Evolutionary conservation across 2,113 vertebrate species (phyloP), one percentile per base, ranked within the genome.

Genomic region (Anoplopoma fimbria): DNA sequence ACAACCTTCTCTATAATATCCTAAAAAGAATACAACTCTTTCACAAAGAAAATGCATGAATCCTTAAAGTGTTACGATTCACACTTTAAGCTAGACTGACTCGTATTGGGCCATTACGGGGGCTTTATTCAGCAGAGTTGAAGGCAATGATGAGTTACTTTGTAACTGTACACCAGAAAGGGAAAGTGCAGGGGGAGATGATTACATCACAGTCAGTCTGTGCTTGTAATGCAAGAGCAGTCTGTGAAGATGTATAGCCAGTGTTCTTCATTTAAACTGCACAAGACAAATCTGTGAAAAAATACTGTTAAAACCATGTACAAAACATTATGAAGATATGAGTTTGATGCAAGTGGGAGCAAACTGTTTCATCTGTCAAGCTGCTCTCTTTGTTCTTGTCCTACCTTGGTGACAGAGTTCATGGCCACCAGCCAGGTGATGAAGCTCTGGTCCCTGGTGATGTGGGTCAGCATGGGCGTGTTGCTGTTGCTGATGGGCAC

Each of bases 341-440:
- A 33, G 27, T 55, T 62, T 68, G 7, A 47, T 31, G 38, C 65
- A 65, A 15, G 29, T 29, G 45, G 4, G 21, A 73, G 45, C 49
- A 72, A 29, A 63, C 7, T 14, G 19, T 19, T 0, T 4, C 10
- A 45, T 34, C 29, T 45, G 34, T n/a, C 1, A 15, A 9, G 4
- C 25, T 63, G 31, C 58, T 78, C 9, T 51, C 23, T 57, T 23
- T 29, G 31, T 49, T 70, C 27, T 7, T 31, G 38, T 23, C 84
- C 31, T 78, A 94, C 93, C 93, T 94, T 98, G 0, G 97, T 99
- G 94, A 96, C 95, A 0, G 97, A 95, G 87, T 99, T 99, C 95
- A 99, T 98, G 81, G 98, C 98, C 90, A 99, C 98, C 73, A 99
- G 96, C 98, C 98, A 99, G 3, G 98, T 99, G 73, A 98, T 99